These are phyloP conservation scores for Microhierax caerulescens DNA, from an alignment of 2,797 vertebrate genomes.

Conservation along the genomic window DNA sequence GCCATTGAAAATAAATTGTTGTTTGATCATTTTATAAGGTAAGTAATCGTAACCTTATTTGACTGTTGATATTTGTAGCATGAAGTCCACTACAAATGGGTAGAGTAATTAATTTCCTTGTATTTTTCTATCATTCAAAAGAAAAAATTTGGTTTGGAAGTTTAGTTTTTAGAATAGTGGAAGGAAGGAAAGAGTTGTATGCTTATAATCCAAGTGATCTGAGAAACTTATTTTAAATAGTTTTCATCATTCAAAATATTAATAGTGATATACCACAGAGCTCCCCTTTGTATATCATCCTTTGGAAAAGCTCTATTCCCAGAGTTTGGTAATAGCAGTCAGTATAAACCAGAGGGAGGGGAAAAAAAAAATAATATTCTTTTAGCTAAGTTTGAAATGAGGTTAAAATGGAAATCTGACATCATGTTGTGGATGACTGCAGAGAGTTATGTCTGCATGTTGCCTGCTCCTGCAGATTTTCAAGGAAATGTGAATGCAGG, in stretches of 20 bases:
- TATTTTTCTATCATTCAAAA: background rate
- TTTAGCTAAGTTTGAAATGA: background rate
- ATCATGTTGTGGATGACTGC: constrained; percentile 1
- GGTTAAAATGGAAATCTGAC: constrained; percentile 21
- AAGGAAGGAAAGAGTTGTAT: background rate
- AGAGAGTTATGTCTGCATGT: background rate
- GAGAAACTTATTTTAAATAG: background rate
- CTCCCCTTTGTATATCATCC: background rate
- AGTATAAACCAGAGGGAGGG: background rate
- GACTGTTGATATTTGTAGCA: background rate
- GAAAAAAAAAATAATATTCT: background rate
- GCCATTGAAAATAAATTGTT: background rate
- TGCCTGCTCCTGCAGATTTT: background rate
- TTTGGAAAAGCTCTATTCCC: background rate
- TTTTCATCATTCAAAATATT: constrained; percentile 4
- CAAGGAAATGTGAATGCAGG: background rate
- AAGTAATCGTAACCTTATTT: background rate
- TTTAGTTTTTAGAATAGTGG: background rate
- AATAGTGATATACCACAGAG: background rate
- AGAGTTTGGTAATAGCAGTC: background rate
- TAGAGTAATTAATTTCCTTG: background rate
- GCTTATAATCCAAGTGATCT: background rate
- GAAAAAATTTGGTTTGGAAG: background rate
- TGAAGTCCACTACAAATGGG: background rate
- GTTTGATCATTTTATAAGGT: background rate